Evolutionary conservation across 2,113 vertebrate genomes (phyloP).

Genomic region (Dicrurus megarhynchus): DNA sequence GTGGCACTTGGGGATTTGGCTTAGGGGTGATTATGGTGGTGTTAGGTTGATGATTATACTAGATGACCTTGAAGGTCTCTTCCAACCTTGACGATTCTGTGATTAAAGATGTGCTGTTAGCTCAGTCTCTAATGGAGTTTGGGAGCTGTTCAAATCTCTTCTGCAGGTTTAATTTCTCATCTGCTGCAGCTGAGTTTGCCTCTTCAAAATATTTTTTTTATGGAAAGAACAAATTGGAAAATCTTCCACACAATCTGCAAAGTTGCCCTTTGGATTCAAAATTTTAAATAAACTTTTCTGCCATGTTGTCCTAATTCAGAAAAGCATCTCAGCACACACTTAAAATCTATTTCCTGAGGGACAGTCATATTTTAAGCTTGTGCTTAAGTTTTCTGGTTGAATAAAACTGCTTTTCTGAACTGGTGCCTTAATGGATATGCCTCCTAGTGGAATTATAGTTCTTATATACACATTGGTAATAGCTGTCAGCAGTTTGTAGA

Average conservation of each 20-base stretch:
- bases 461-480: accelerated
- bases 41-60: neutral
- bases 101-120: neutral
- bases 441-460: neutral
- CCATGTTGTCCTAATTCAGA: neutral
- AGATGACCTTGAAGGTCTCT: neutral
- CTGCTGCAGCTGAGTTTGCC: neutral
- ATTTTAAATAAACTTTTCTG: neutral
- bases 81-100: neutral
- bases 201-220: neutral
- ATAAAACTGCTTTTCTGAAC: slow-evolving; percentile 35
- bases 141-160: neutral
- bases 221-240: neutral
- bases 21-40: neutral
- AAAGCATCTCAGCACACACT: neutral
- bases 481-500: neutral
- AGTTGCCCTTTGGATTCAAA: neutral
- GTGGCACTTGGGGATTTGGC: neutral
- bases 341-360: neutral
- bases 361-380: neutral
- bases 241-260: neutral
- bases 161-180: neutral
- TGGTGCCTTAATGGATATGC: slow-evolving; percentile 25
- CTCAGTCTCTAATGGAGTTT: neutral
- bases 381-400: neutral